phyloP scores from a whole-genome alignment of 2,888 invertebrate species.

The Limnephilus lunatus region DNA sequence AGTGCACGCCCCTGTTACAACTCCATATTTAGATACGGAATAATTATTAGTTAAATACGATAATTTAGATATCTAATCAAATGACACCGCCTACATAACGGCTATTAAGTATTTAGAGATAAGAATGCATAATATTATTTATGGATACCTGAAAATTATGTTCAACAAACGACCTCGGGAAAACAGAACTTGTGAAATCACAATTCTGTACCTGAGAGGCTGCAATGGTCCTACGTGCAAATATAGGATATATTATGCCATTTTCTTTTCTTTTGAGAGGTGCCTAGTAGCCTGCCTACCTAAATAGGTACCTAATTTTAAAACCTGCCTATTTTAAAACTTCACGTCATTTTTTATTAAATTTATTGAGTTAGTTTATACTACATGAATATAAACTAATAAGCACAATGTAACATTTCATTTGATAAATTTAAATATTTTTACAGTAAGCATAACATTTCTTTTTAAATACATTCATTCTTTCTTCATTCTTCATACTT shows the following conservation, averaged over 20 bases:
- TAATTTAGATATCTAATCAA: not conserved
- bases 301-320: not conserved
- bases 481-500: too few species aligned
- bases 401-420: too few species aligned
- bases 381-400: too few species aligned
- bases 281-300: too few species aligned
- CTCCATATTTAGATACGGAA: not conserved
- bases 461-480: too few species aligned
- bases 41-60: not conserved
- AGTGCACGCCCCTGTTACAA: too few species aligned
- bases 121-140: not conserved
- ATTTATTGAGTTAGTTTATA: too few species aligned
- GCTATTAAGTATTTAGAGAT: not conserved
- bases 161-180: not conserved
- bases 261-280: not conserved
- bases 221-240: not conserved
- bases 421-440: too few species aligned
- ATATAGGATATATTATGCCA: not conserved
- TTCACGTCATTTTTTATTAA: too few species aligned
- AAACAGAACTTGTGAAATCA: not conserved
- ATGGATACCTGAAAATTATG: not conserved
- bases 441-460: too few species aligned
- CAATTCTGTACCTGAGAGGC: not conserved
- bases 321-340: not conserved
- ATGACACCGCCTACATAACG: not conserved